A percentile compares a stretch with the other conserved stretches of the same genome.
phyloP scores from a whole-genome alignment of 1,140 invertebrate genomes.

The Arctopsyche grandis region DNA sequence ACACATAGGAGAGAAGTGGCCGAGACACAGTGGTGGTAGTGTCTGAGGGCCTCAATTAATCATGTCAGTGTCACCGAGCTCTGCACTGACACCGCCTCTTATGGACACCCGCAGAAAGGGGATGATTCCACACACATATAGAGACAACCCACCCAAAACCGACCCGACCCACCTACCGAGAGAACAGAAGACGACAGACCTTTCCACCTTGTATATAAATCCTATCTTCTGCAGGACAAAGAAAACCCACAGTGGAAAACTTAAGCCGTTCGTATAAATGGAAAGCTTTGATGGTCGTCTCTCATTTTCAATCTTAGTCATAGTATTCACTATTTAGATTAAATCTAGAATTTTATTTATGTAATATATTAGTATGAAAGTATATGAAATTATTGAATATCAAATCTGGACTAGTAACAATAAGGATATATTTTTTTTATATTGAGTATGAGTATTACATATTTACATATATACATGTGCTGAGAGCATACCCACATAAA shows the following conservation, averaged over 20 bases:
- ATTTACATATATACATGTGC: no score
- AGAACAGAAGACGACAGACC: neutral
- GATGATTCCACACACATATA: neutral
- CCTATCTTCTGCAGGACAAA: slow-evolving; percentile 3
- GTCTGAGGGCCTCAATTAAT: slow-evolving; percentile 44
- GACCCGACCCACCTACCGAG: neutral
- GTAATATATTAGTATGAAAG: no score
- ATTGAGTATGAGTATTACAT: no score
- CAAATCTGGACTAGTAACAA: no score
- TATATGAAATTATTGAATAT: no score
- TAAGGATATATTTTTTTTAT: no score
- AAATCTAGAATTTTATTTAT: no score
- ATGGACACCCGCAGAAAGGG: slow-evolving; percentile 22
- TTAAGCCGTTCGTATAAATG: neutral
- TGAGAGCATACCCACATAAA: no score
- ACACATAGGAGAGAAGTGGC: neutral
- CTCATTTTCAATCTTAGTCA: no score
- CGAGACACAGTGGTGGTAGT: neutral
- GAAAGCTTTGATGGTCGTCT: neutral
- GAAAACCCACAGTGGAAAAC: neutral
- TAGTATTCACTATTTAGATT: no score
- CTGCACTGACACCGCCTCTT: slow-evolving; percentile 38
- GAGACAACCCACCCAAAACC: neutral
- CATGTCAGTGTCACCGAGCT: slow-evolving; percentile 42
- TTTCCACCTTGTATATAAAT: neutral